A percentile compares a stretch with the other conserved stretches of the same genome.
These are phyloP conservation scores for Enteromius fasciolatus DNA, from an alignment of 2,797 vertebrate species.

Conservation along the genomic window DNA sequence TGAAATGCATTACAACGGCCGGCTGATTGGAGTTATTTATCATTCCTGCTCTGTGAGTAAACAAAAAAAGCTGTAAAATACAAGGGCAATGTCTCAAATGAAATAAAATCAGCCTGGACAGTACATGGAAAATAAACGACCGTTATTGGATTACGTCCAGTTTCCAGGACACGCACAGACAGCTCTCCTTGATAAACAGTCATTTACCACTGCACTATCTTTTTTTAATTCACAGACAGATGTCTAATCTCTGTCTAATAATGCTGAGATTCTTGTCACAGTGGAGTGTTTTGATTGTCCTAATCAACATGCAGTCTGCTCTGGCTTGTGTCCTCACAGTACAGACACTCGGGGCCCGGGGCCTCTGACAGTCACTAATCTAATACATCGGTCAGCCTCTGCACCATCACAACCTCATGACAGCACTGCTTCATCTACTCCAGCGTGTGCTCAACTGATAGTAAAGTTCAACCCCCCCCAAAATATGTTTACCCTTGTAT, in stretches of 20 bases:
- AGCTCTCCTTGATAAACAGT: constrained; percentile 12
- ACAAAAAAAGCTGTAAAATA: constrained; percentile 45
- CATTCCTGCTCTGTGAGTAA: constrained; percentile 26
- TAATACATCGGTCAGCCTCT: constrained; percentile 31
- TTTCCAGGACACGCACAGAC: constrained; percentile 21
- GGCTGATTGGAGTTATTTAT: constrained; percentile 38
- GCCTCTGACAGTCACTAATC: constrained; percentile 45
- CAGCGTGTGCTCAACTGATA: neutral
- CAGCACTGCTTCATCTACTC: constrained; percentile 10
- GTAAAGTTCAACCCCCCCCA: neutral
- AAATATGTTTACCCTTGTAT: too few relatives aligned
- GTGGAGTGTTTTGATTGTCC: neutral
- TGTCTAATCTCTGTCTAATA: neutral
- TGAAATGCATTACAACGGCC: constrained; percentile 25
- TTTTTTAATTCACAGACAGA: neutral
- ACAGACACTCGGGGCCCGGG: constrained; percentile 25
- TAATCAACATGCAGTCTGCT: constrained; percentile 1
- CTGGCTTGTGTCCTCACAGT: constrained; percentile 12
- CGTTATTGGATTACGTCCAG: constrained; percentile 32
- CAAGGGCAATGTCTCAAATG: constrained; percentile 24
- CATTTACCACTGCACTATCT: neutral
- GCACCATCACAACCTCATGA: constrained; percentile 17
- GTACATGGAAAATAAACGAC: constrained; percentile 36
- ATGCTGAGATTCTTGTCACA: neutral
- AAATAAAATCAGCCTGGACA: constrained; percentile 36